phyloP scores from a whole-genome alignment of 2,797 vertebrate species.

The Falco novaeseelandiae region DNA sequence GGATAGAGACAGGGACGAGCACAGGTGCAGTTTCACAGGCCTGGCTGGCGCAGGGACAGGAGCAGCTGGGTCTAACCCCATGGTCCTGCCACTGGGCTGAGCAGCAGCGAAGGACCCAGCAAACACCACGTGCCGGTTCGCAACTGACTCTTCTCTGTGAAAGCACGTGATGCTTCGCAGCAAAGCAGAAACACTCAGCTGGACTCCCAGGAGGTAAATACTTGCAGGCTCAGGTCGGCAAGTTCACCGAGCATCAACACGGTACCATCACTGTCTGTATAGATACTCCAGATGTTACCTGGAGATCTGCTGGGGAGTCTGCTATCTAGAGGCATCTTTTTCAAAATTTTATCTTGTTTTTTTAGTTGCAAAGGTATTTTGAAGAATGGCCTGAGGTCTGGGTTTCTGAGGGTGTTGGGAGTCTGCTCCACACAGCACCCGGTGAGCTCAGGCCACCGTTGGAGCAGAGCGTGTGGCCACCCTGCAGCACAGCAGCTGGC shows the following conservation, averaged over 20 bases:
- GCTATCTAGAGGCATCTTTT: background rate
- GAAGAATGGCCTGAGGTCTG: background rate
- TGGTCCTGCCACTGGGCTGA: background rate
- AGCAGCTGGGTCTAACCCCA: background rate
- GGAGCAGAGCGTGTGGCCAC: background rate
- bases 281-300: background rate
- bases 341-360: background rate
- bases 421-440: background rate
- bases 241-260: background rate
- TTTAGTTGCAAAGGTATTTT: background rate
- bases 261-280: too few species aligned
- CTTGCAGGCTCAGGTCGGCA: background rate
- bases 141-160: rapidly evolving
- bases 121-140: background rate
- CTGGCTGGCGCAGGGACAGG: background rate
- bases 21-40: background rate
- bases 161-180: background rate
- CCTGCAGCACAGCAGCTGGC: rapidly evolving
- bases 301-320: background rate
- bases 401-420: background rate
- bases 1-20: background rate
- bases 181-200: background rate
- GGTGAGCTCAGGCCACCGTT: background rate
- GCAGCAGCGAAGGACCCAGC: background rate
- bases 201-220: background rate